Base-by-base conservation (phyloP, 1,140 invertebrate genomes). In the Coptotermes formosanus region DNA sequence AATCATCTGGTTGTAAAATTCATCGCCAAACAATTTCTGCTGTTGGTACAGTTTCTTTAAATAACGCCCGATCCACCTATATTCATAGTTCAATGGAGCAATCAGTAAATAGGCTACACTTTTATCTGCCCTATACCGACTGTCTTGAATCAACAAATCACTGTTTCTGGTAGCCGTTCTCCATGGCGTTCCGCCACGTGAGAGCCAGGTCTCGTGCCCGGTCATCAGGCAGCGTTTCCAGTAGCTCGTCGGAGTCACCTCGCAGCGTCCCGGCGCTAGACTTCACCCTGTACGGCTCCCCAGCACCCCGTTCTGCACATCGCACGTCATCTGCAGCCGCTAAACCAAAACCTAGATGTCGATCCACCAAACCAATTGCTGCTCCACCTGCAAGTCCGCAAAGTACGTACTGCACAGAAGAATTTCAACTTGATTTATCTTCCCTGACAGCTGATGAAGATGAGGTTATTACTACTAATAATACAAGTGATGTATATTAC, bases 211-310 rank as follows among this genome's bases (percentile, higher is more conserved):
- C 64, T 0, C 64, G n/a, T 14, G 9, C 25, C 14, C 25, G 25
- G 25, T 75, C 64, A 75, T 30, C 64, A 25, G 19, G n/a, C 25
- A 75, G 64, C n/a, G 30, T 25, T 14, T 75, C 64, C 14, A 75
- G 64, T 12, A 75, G 64, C n/a, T 25, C 64, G 8, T 75, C 64
- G n/a, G 64, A 8, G 2, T 75, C 64, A 11, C 64, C 64, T 25
- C 30, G 25, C 64, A 75, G 25, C 32, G 82, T 45, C 52, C 85
- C 85, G 52, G 25, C 52, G 2, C 48, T 85, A 4, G 32, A 85
- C 84, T 69, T 85, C 55, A 85, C 85, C 9, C 85, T 85, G 16
- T 85, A 85, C 64, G 85, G 85, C 52, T 25, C 85, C 32, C 85
- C 85, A n/a, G 85, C 85, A 23, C 85, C 85, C 11, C 75, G 30